These are phyloP conservation scores for Megaceryle alcyon DNA, from an alignment of 2,797 vertebrate species.

Conservation along the genomic window DNA sequence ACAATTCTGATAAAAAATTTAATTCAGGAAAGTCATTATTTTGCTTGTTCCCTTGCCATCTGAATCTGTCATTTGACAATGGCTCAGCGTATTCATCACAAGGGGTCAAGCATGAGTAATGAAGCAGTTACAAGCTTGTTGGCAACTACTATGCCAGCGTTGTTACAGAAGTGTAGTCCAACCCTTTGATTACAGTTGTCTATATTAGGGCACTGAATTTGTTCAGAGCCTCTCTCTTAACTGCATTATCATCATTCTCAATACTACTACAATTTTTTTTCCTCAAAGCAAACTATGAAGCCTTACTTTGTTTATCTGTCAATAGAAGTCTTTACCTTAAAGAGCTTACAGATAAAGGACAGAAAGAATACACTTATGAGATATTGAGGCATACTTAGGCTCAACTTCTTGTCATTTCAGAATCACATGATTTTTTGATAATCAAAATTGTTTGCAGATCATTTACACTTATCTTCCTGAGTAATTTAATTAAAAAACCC, in stretches of 20 bases:
- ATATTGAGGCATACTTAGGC: not conserved
- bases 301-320: not conserved
- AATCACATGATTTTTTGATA: not conserved
- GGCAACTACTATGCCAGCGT: not conserved
- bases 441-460: not conserved
- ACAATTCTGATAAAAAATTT: slow-evolving; percentile 40
- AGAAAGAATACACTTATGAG: not conserved
- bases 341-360: not conserved
- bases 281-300: not conserved
- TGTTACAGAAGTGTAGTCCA: slow-evolving; percentile 21
- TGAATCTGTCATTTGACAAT: slow-evolving; percentile 26
- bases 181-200: not conserved
- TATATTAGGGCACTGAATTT: not conserved
- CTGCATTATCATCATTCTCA: not conserved
- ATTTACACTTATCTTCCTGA: not conserved
- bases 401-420: not conserved
- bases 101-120: slow-evolving; percentile 53
- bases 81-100: not conserved
- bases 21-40: slow-evolving; percentile 49
- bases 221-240: not conserved
- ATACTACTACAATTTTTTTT: not conserved
- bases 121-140: not conserved
- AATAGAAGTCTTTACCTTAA: not conserved
- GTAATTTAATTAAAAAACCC: not conserved
- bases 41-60: slow-evolving; percentile 49